These are phyloP conservation scores for Brachirus orientalis DNA, from an alignment of 2,113 vertebrate genomes.

Conservation along the genomic window DNA sequence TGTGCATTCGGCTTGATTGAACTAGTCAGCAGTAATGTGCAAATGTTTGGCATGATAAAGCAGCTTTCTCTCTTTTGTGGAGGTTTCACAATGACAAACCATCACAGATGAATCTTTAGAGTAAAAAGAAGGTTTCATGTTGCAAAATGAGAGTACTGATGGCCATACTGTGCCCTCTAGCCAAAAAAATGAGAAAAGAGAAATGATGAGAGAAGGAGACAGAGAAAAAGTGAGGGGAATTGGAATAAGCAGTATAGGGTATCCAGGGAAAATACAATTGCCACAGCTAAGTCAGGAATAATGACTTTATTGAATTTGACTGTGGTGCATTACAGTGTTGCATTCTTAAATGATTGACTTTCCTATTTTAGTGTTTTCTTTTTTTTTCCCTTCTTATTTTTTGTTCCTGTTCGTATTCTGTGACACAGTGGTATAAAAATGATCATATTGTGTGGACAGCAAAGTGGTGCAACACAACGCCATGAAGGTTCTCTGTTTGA, in stretches of 20 bases:
- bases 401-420: conserved; percentile 64
- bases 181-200: conserved; percentile 43
- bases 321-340: conserved; percentile 71
- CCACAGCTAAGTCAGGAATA: conserved; percentile 70
- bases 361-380: conserved; percentile 72
- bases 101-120: conserved; percentile 47
- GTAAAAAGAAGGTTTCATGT: conserved; percentile 64
- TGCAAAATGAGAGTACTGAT: conserved; percentile 63
- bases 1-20: conserved; percentile 61
- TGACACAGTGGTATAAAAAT: conserved; percentile 58
- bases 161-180: conserved; percentile 60
- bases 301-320: conserved; percentile 80
- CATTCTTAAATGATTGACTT: conserved; percentile 79
- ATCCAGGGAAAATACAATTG: conserved; percentile 67
- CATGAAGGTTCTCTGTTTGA: no score
- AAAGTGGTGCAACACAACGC: no score
- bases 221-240: conserved; percentile 45
- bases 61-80: conserved; percentile 30
- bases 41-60: conserved; percentile 32
- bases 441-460: background rate
- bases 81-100: conserved; percentile 45
- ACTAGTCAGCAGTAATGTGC: conserved; percentile 45
- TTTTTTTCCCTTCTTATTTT: conserved; percentile 65
- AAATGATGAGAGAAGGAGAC: conserved; percentile 45
- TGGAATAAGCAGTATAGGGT: conserved; percentile 61